Conservation (phyloP, 2,113 vertebrate genomes). For the Eublepharis macularius region DNA sequence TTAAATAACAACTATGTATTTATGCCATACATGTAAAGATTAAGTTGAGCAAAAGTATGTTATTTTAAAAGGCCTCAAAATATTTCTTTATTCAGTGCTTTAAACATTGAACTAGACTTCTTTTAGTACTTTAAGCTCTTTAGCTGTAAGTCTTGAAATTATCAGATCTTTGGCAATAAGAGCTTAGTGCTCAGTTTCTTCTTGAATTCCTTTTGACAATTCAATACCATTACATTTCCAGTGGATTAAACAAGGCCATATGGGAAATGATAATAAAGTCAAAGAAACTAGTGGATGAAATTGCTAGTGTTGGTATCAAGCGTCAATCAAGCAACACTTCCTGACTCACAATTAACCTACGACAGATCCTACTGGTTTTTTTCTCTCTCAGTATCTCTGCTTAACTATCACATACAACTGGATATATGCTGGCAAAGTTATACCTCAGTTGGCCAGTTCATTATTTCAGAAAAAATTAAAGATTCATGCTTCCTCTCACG, state of each 20-base stretch:
- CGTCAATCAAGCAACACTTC: conserved; percentile 28
- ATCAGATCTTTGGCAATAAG: conserved; percentile 42
- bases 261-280: conserved; percentile 48
- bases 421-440: conserved; percentile 30
- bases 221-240: conserved; percentile 47
- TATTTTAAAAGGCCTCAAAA: conserved; percentile 2
- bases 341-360: conserved; percentile 46
- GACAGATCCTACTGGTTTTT: conserved; percentile 27
- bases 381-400: background rate
- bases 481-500: background rate
- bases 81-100: conserved; percentile 36
- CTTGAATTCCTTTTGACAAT: conserved; percentile 48
- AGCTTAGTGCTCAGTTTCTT: conserved; percentile 39
- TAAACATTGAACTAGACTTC: conserved; percentile 48
- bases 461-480: background rate
- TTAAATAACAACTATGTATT: conserved; percentile 4
- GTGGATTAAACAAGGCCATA: conserved; percentile 30
- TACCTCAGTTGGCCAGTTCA: background rate
- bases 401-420: conserved; percentile 9
- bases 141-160: conserved; percentile 55
- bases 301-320: background rate
- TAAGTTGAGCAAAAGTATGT: conserved; percentile 1
- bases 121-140: conserved; percentile 53
- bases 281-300: conserved; percentile 39
- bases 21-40: background rate